A percentile compares a stretch with the other conserved stretches of the same genome.
phyloP scores from a whole-genome alignment of 2,113 vertebrate species.

The Podocnemis expansa region DNA sequence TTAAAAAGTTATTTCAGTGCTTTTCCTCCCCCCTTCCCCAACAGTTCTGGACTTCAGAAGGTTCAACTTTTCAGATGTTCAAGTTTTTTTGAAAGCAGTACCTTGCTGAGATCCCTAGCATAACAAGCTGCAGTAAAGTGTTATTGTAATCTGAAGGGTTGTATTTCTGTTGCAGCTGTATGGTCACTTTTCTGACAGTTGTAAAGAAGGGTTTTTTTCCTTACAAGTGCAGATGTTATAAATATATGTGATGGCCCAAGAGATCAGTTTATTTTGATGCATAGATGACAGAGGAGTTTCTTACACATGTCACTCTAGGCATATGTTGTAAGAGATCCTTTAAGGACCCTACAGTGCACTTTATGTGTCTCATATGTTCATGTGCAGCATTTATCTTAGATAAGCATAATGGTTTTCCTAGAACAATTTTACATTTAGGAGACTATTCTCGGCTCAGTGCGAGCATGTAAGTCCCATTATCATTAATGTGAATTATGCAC shows the following conservation, averaged over 20 bases:
- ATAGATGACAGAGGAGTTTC: not conserved
- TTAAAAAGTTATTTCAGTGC: constrained; percentile 39
- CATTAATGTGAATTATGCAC: constrained; percentile 49
- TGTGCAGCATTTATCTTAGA: constrained; percentile 26
- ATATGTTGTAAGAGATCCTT: not conserved
- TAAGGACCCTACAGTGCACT: not conserved
- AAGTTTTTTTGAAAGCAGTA: constrained; percentile 22
- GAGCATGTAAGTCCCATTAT: constrained; percentile 18
- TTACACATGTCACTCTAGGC: not conserved
- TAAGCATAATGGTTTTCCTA: constrained; percentile 46
- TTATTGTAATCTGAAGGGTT: constrained; percentile 1
- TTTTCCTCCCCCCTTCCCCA: not conserved
- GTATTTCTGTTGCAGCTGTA: constrained; percentile 17
- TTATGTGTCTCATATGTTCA: not conserved
- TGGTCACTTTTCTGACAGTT: not conserved
- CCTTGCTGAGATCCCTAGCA: not conserved
- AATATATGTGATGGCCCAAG: not conserved
- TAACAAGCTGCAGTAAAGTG: not conserved
- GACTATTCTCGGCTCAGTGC: constrained; percentile 3
- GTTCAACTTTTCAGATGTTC: constrained; percentile 36
- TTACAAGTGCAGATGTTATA: constrained; percentile 30
- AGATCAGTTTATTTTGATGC: constrained; percentile 47
- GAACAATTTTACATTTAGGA: constrained; percentile 52
- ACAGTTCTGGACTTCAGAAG: constrained; percentile 50
- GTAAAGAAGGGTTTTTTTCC: constrained; percentile 1